Conservation (phyloP, 2,797 vertebrate species). For the Etheostoma perlongum region DNA sequence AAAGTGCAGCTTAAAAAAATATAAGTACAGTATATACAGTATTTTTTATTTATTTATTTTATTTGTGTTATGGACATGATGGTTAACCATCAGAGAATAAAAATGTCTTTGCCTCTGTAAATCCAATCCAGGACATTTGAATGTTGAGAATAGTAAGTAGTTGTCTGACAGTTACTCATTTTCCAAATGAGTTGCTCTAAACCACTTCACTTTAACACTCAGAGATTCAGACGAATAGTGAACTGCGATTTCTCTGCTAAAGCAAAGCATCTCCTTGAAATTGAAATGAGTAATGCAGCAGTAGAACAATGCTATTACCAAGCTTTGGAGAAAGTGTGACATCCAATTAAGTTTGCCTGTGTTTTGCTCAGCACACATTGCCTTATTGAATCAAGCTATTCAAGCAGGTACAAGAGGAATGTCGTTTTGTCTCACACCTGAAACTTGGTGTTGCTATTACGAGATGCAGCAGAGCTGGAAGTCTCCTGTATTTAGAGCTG, state of each 20-base stretch:
- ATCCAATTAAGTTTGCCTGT: constrained; percentile 78
- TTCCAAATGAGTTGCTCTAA: constrained; percentile 68
- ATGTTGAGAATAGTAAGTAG: constrained; percentile 50
- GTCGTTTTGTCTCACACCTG: constrained; percentile 65
- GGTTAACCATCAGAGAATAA: neutral
- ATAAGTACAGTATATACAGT: too few species aligned
- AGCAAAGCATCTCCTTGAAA: constrained; percentile 77
- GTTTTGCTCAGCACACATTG: constrained; percentile 64
- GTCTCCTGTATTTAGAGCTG: constrained; percentile 61
- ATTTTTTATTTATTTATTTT: too few species aligned
- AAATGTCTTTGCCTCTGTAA: constrained; percentile 22
- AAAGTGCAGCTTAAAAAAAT: too few species aligned
- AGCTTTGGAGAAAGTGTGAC: constrained; percentile 73
- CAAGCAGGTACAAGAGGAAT: constrained; percentile 56
- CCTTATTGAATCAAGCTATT: constrained; percentile 74
- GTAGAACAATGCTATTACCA: constrained; percentile 75
- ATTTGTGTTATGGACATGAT: neutral
- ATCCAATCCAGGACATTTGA: constrained; percentile 34
- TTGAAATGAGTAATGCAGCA: constrained; percentile 75
- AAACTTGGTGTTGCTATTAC: constrained; percentile 51
- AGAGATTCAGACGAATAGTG: constrained; percentile 69
- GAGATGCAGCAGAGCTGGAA: constrained; percentile 40
- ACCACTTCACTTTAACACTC: constrained; percentile 68
- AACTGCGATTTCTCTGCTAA: constrained; percentile 70
- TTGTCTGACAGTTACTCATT: constrained; percentile 68